Evolutionary conservation across 53 echinoderm and acorn worm species (phyloP), one percentile per base, ranked within the genome.

Genomic region (Patiria pectinifera): DNA sequence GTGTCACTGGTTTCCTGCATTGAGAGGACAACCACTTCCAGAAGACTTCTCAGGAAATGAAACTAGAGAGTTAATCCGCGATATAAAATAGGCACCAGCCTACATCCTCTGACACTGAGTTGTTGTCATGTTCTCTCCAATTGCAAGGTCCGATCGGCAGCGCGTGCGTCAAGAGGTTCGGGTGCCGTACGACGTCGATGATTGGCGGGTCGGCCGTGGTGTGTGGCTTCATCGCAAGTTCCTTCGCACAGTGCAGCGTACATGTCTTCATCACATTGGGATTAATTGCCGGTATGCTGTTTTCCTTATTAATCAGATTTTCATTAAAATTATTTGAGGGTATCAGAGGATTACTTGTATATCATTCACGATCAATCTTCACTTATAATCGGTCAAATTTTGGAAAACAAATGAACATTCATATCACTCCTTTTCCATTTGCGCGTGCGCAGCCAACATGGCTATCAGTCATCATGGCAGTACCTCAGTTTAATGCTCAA

Each of bases 111-210:
- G 76, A 26, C 76, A 43, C 15, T 66, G 66, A 66, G 15, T 66
- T 66, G 66, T 66, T 66, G 14, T 66, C 3, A 11, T 24, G 19
- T 61, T 25, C 62, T 22, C 16, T 83, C 19, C 23, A 11, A 18
- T 10, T 53, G 24, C 93, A 35, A 93, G 93, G 93, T 22, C 93
- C 93, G 25, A 87, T 93, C 47, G 93, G 93, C 22, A 93, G 93
- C 75, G 88, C 74, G 11, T 87, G 93, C 66, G 93, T 93, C 3
- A 87, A 93, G 83, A 81, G 83, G 25, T 93, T 93, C 45, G 93
- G 93, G 13, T 93, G 93, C 26, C 93, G 93, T 21, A 59, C 4
- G 62, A 93, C 93, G 46, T 45, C 93, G 11, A 45, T 93, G 44
- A 88, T 87, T 45, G 93, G 93, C 2, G 93, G 87, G 2, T 11